Base-by-base conservation (phyloP, 2,888 invertebrate species). In the Latrodectus elegans region DNA sequence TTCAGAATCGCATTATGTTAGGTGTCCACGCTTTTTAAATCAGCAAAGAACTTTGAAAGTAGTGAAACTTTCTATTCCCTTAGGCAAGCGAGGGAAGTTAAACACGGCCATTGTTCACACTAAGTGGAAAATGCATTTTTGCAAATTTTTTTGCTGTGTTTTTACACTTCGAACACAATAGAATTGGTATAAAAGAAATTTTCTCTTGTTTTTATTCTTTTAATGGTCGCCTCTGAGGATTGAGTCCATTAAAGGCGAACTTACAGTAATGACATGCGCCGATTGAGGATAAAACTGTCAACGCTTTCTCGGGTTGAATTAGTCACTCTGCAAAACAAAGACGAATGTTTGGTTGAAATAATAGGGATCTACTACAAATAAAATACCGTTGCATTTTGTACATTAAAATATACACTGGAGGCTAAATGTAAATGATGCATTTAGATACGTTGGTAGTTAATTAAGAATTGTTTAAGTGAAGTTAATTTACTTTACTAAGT, bases 201-300 rank as follows among this genome's bases (percentile, higher is more conserved):
- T 75, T 76, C 51, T 68, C 26, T 60, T 51, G 76, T 76, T 49
- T 60, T 60, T 60, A 60, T 68, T 53, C 51, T 70, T 87, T 87
- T 87, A 87, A 87, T 87, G 86, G 81, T 76, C 51, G 81, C 86
- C 86, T 77, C 22, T 49, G 86, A 87, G 86, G 81, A 87, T 87
- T 81, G 77, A 71, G 22, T 87, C 88, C 88, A 88, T 88, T 88
- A 88, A 78, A 22, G 82, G 17, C 15, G 49, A 53, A 55, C 52
- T 52, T 51, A n/a, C 88, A 68, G 55, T 88, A 88, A 88, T 83
- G 88, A 88, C 88, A 83, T 82, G 88, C 88, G 82, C 70, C 79
- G 81, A 82, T 81, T 73, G 70, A 78, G 83, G 88, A 79, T 88
- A 83, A 86, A 88, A 75, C 78, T 88, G 88, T 88, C 88, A 77